These are phyloP conservation scores for Mamestra brassicae DNA, from an alignment of 2,888 invertebrate genomes.

Conservation along the genomic window DNA sequence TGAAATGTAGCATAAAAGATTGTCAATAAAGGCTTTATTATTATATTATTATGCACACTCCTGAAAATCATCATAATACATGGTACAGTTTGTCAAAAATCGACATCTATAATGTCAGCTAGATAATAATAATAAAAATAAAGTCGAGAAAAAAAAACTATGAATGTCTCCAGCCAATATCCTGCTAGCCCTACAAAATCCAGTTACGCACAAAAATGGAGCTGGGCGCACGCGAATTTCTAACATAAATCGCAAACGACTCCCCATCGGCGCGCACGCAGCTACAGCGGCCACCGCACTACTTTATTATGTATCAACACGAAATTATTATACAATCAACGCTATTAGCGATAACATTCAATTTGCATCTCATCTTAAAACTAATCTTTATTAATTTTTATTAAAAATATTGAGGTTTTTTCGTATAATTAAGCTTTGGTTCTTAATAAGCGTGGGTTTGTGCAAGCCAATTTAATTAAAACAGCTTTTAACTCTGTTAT, in stretches of 20 bases:
- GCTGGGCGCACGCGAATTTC: slow-evolving; percentile 77
- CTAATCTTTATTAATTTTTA: slow-evolving; percentile 54
- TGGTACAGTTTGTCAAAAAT: no score
- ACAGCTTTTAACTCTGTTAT: slow-evolving; percentile 1
- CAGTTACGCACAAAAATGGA: slow-evolving; percentile 81
- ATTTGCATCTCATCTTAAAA: slow-evolving; percentile 67
- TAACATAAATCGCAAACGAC: slow-evolving; percentile 77
- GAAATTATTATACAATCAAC: slow-evolving; percentile 77
- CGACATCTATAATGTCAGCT: no score
- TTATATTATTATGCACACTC: no score
- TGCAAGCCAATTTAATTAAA: slow-evolving; percentile 32
- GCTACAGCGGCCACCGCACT: slow-evolving; percentile 59
- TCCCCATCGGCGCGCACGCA: slow-evolving; percentile 79
- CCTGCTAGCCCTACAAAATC: slow-evolving; percentile 72
- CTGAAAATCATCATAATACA: no score
- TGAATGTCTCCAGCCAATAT: not conserved
- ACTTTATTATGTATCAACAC: slow-evolving; percentile 81
- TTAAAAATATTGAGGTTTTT: slow-evolving; percentile 51
- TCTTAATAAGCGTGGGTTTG: slow-evolving; percentile 33
- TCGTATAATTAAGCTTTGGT: slow-evolving; percentile 23
- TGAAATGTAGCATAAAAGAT: no score
- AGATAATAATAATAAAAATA: not conserved
- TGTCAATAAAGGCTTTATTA: no score
- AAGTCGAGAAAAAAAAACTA: not conserved
- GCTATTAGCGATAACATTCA: slow-evolving; percentile 71